phyloP scores from a whole-genome alignment of 2,113 vertebrate species.

The Platichthys stellatus region DNA sequence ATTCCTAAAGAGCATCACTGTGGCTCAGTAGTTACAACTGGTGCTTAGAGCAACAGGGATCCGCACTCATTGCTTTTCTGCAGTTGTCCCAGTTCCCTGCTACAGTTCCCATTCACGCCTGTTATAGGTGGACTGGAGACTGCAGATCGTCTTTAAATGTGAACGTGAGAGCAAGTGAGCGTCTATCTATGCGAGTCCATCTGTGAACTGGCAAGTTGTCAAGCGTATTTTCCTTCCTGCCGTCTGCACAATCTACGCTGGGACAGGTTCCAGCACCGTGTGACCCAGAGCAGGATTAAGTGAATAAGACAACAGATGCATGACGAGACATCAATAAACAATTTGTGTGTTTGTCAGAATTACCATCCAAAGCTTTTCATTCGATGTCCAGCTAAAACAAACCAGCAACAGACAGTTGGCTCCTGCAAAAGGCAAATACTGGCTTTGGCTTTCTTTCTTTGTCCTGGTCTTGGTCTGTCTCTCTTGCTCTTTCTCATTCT shows the following conservation, averaged over 20 bases:
- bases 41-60: not conserved
- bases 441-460: slow-evolving; percentile 38
- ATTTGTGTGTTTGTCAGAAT: slow-evolving; percentile 51
- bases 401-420: slow-evolving; percentile 40
- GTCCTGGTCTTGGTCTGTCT: slow-evolving; percentile 1
- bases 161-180: slow-evolving; percentile 18
- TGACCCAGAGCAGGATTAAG: slow-evolving; percentile 45
- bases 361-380: slow-evolving; percentile 41
- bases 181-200: slow-evolving; percentile 40
- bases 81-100: slow-evolving; percentile 19
- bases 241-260: slow-evolving; percentile 36
- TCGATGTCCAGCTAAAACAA: slow-evolving; percentile 28
- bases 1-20: not conserved
- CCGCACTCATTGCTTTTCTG: slow-evolving; percentile 15
- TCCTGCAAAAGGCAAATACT: slow-evolving; percentile 24
- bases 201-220: slow-evolving; percentile 57
- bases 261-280: slow-evolving; percentile 43
- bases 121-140: slow-evolving; percentile 9
- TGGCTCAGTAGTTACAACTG: slow-evolving; percentile 2
- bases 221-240: slow-evolving; percentile 40
- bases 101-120: slow-evolving; percentile 16
- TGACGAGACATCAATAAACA: slow-evolving; percentile 42
- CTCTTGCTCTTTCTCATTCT: slow-evolving; percentile 1
- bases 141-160: slow-evolving; percentile 34
- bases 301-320: slow-evolving; percentile 43